Evolutionary conservation across 2,113 vertebrate species (phyloP), one percentile per base, ranked within the genome.

Genomic region (Myrmecobius fasciatus): DNA sequence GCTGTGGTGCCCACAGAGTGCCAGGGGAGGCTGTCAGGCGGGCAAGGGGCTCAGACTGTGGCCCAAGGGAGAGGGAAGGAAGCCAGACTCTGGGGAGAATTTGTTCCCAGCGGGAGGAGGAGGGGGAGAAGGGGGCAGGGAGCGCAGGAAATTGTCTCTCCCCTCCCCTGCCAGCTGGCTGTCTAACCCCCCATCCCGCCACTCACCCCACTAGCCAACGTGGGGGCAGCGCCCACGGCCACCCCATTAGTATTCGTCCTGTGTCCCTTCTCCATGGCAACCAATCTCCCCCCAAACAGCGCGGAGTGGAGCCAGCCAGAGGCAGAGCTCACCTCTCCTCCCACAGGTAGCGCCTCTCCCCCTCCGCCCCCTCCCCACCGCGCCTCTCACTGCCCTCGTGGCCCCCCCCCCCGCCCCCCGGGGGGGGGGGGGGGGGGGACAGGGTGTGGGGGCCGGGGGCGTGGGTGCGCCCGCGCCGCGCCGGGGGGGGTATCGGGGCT

Each of bases 321-420:
- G 97, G 91, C 95, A 96, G 94, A 12, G 96, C 94, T 94, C 95
- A 97, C 98, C 97, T 98, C 95, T 96, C 97, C 96, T 98, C 98
- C 98, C 97, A 97, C 98, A 98, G 98, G 98, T 98, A 98, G 97
- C 75, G 94, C 48, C 54, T 92, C 88, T 96, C 95, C n/a, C 22
- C 89, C 89, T 28, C 89, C 47, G 12, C 46, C 49, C 26, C 25
- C 8, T 1, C 4, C 14, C 14, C 36, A 1, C 14, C 36, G n/a
- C n/a, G n/a, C 60, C n/a, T 36, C 60, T 67, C 60, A 17, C 60
- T 31, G n/a, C 12, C 53, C 28, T 67, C 91, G 28, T 12, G 53
- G 11, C 52, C 52, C n/a, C 52, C 26, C 10, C 60, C 52, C 28
- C 25, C 43, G 12, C 67, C 83, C 60, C 95, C 96, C 46, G 28